phyloP scores from a whole-genome alignment of 2,888 invertebrate genomes.

The Hermodice carunculata region DNA sequence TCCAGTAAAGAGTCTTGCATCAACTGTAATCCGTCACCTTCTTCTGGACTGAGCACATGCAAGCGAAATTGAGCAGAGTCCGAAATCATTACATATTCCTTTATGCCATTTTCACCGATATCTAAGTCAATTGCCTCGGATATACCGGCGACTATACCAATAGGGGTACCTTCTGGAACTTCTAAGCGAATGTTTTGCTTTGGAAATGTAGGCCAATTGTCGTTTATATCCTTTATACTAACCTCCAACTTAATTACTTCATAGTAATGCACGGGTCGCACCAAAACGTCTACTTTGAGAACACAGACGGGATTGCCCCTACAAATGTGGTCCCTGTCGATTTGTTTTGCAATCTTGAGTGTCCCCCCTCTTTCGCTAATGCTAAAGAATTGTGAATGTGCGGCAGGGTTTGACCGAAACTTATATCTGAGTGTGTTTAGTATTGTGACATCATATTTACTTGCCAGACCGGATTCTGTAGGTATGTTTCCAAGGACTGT shows the following conservation, averaged over 20 bases:
- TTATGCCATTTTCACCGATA: slow-evolving; percentile 89
- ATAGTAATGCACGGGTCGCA: slow-evolving; percentile 57
- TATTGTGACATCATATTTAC: slow-evolving; percentile 2
- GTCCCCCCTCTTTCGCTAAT: slow-evolving; percentile 4
- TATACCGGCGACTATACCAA: slow-evolving; percentile 37
- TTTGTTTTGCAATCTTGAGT: neutral
- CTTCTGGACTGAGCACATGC: no score
- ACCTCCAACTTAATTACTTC: slow-evolving; percentile 72
- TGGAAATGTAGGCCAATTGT: slow-evolving; percentile 48
- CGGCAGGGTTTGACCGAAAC: neutral
- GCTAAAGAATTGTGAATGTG: slow-evolving; percentile 1
- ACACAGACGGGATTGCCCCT: slow-evolving; percentile 5
- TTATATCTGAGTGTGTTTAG: slow-evolving; percentile 1
- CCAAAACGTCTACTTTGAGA: slow-evolving; percentile 18
- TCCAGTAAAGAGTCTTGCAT: no score
- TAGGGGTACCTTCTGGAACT: slow-evolving; percentile 38
- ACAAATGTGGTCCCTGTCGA: slow-evolving; percentile 29
- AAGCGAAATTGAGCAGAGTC: no score
- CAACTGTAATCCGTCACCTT: no score
- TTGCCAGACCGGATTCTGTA: slow-evolving; percentile 21
- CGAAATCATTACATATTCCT: slow-evolving; percentile 38
- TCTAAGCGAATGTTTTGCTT: slow-evolving; percentile 18
- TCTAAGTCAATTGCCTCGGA: slow-evolving; percentile 80
- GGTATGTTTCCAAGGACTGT: slow-evolving; percentile 25
- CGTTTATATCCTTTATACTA: slow-evolving; percentile 49